Percentiles rank a stretch among this genome's conserved stretches.
These are phyloP conservation scores for Megaceryle alcyon DNA, from an alignment of 2,797 vertebrate species.

Conservation along the genomic window DNA sequence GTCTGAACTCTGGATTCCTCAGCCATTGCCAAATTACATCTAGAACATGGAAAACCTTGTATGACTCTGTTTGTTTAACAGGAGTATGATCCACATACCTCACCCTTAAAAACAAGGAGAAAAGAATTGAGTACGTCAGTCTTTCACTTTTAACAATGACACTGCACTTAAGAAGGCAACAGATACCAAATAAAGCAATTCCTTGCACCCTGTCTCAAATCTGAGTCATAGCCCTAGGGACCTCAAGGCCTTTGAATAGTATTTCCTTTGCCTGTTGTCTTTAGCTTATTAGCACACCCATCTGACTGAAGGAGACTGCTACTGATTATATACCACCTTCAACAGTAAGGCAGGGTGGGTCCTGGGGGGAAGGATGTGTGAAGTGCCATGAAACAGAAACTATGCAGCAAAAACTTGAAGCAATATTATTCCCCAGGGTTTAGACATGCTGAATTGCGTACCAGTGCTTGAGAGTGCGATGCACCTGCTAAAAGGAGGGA, in stretches of 20 bases:
- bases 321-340: not conserved
- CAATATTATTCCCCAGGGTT: not conserved
- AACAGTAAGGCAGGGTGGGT: not conserved
- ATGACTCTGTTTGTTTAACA: not conserved
- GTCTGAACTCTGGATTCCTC: not conserved
- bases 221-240: conserved; percentile 53
- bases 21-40: not conserved
- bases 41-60: conserved; percentile 17
- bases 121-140: not conserved
- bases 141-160: conserved; percentile 19
- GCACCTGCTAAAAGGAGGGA: not conserved
- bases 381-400: conserved; percentile 2
- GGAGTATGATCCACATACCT: not conserved
- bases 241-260: conserved; percentile 8
- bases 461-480: not conserved
- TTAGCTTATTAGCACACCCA: conserved; percentile 44
- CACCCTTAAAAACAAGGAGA: not conserved
- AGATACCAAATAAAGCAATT: conserved; percentile 62
- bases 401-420: not conserved
- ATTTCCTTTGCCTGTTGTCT: conserved; percentile 51
- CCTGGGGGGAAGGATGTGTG: conserved; percentile 22
- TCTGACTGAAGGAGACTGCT: not conserved
- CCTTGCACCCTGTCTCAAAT: conserved; percentile 42
- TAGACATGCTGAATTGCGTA: not conserved
- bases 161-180: not conserved